Conservation (phyloP, 2,113 vertebrate species). For the Lophius piscatorius region DNA sequence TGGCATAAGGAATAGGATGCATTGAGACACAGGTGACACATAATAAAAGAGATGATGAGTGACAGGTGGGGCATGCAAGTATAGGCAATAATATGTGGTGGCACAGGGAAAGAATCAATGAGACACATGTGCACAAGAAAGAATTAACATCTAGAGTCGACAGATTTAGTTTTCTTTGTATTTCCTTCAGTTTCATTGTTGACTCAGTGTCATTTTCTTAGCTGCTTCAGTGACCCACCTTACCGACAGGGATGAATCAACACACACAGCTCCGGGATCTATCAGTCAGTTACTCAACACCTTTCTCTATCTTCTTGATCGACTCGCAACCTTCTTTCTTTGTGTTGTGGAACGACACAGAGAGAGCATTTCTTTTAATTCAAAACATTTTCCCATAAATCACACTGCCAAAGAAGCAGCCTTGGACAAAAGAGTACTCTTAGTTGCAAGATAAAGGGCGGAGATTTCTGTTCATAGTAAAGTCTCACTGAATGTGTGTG, state of each 20-base stretch:
- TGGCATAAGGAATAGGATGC: too few species aligned
- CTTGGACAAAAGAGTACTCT: not conserved
- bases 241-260: constrained; percentile 10
- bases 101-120: too few species aligned
- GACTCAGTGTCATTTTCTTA: not conserved
- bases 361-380: not conserved
- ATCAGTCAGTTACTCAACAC: not conserved
- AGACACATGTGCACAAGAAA: too few species aligned
- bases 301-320: not conserved
- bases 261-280: not conserved
- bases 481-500: not conserved
- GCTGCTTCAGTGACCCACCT: constrained; percentile 9
- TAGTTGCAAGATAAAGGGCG: not conserved
- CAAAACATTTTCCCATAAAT: not conserved
- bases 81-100: too few species aligned
- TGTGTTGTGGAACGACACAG: not conserved
- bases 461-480: not conserved
- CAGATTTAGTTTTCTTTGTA: not conserved
- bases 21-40: too few species aligned
- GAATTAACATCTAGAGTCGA: too few species aligned
- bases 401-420: not conserved
- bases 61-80: too few species aligned
- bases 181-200: not conserved
- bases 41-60: too few species aligned
- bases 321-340: not conserved